phyloP scores from a whole-genome alignment of 1,140 invertebrate genomes.

The Zelostemma sp. region DNA sequence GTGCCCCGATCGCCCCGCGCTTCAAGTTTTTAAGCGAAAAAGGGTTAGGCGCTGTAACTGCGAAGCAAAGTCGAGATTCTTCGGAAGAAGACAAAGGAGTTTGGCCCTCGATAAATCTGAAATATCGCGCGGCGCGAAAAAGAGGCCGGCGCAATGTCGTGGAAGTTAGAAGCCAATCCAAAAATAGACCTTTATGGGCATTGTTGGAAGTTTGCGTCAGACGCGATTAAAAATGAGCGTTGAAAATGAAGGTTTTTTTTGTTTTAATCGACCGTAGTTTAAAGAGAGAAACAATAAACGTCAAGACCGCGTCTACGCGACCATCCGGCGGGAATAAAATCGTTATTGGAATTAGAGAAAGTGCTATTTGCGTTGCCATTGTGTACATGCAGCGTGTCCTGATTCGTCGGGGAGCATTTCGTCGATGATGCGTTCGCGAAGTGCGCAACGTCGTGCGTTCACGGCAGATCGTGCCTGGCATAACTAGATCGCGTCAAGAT shows the following conservation, averaged over 20 bases:
- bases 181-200: neutral
- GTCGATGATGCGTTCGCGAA: constrained; percentile 23
- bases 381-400: neutral
- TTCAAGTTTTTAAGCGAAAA: constrained; percentile 42
- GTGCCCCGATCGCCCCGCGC: constrained; percentile 41
- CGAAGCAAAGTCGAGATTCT: neutral
- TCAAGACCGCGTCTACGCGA: neutral
- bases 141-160: neutral
- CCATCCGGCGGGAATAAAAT: neutral
- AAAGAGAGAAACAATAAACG: constrained; percentile 1
- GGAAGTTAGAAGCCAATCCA: neutral
- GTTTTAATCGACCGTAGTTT: neutral
- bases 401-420: constrained; percentile 31
- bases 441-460: constrained; percentile 5
- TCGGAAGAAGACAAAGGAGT: neutral
- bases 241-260: too few relatives aligned
- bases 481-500: constrained; percentile 68
- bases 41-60: too few relatives aligned
- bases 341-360: constrained; percentile 12
- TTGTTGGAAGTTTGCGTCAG: constrained; percentile 6
- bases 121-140: neutral
- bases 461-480: constrained; percentile 61
- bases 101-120: neutral
- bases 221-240: constrained; percentile 10
- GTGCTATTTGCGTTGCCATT: constrained; percentile 6